Evolutionary conservation across 2,888 invertebrate genomes (phyloP), one percentile per base, ranked within the genome.

Genomic region (Galeopsomyia nigrocyanea): DNA sequence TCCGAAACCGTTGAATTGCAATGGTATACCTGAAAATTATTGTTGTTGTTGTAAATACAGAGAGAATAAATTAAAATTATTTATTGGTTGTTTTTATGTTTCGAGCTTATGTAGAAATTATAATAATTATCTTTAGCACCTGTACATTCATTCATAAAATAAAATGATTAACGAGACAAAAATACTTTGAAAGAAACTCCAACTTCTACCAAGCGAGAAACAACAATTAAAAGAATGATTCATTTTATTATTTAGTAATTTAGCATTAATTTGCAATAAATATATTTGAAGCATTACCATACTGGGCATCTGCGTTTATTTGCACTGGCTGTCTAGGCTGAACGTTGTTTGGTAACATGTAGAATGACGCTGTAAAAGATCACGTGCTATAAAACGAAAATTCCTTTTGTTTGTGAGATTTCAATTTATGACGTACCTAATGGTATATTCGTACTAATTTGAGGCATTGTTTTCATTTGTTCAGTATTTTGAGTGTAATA

Each of bases 1-100:
- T 26, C 77, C 79, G 68, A 81, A 82, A 73, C 81, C 81, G 51
- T 79, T 81, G 61, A 83, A 74, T 74, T 82, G 82, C 76, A 82
- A 66, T 63, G 80, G 79, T 76, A 81, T 77, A 72, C 78, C 82
- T 82, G 77, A 72, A 68, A 72, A 74, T 68, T 63, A 68, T 19
- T n/a, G 9, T 19, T 17, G n/a, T 5, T 53, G 16, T 17, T 10
- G 19, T 19, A 53, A 53, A 17, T 53, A 21, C n/a, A 21, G 9
- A 72, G 65, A 31, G 10, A 50, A 7, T 21, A 47, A 55, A 74
- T 76, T 39, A 39, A 3, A 10, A 5, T 39, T 3, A 39, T 39
- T 39, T 39, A 39, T 13, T 39, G 2, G 1, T 39, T 5, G 13
- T 39, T 39, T 39, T 39, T 39, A 7, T 10, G 7, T 10, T 10